Conservation (phyloP, 2,888 invertebrate genomes). For the Pollenia angustigena region DNA sequence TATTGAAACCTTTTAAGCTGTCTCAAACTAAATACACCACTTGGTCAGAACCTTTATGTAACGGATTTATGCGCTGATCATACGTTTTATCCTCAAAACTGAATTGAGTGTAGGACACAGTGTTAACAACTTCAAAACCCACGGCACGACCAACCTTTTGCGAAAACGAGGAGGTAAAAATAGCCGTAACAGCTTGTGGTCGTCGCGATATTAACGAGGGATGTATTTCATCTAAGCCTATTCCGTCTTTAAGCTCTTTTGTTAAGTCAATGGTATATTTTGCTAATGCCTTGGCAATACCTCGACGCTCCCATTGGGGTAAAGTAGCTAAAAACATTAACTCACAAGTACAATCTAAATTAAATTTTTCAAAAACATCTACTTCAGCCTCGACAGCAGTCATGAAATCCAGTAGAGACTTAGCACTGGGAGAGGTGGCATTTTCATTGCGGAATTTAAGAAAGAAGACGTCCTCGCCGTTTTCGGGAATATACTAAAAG, state of each 20-base stretch:
- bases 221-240: conserved; percentile 83
- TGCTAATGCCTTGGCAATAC: conserved; percentile 86
- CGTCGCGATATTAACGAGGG: conserved; percentile 76
- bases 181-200: conserved; percentile 85
- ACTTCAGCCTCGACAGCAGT: conserved; percentile 86
- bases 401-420: conserved; percentile 88
- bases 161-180: conserved; percentile 86
- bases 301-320: conserved; percentile 85
- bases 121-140: conserved; percentile 85
- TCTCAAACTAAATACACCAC: conserved; percentile 72
- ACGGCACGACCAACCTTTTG: conserved; percentile 86
- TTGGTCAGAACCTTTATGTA: conserved; percentile 76
- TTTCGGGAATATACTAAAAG: conserved; percentile 77
- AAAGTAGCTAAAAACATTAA: conserved; percentile 88
- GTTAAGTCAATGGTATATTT: conserved; percentile 86
- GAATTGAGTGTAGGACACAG: conserved; percentile 85
- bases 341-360: conserved; percentile 87
- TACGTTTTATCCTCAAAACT: conserved; percentile 86
- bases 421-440: conserved; percentile 86
- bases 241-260: conserved; percentile 84
- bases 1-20: not conserved
- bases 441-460: conserved; percentile 81
- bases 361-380: conserved; percentile 87
- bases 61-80: conserved; percentile 85
- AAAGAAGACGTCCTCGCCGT: conserved; percentile 80